A percentile compares a stretch with the other conserved stretches of the same genome.
Conservation (phyloP, 2,113 vertebrate species). For the Eurypyga helias region DNA sequence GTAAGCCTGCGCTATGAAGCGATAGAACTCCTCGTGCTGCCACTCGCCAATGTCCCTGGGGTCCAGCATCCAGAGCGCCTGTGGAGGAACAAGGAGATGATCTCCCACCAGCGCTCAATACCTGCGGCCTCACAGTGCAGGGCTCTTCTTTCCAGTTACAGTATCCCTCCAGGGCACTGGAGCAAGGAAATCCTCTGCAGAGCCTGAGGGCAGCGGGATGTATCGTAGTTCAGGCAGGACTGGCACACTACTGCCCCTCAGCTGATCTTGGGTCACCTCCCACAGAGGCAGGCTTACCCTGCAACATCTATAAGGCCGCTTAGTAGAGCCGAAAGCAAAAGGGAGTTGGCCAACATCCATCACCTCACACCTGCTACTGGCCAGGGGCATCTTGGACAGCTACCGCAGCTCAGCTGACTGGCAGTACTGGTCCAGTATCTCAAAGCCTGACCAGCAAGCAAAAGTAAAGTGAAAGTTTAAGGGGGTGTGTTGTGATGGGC, state of each 20-base stretch:
- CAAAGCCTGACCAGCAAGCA: not conserved
- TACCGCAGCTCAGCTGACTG: not conserved
- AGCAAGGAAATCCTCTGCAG: not conserved
- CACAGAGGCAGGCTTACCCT: not conserved
- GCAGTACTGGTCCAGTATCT: not conserved
- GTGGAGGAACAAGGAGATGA: not conserved
- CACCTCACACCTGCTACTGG: not conserved
- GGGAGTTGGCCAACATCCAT: not conserved
- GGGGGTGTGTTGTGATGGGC: not conserved
- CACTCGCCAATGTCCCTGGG: conserved; percentile 89
- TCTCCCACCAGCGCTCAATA: not conserved
- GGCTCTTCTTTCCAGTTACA: not conserved
- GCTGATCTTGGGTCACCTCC: fast-evolving
- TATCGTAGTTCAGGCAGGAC: not conserved
- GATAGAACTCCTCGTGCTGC: conserved; percentile 97
- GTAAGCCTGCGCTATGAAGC: conserved; percentile 86
- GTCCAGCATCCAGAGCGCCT: conserved; percentile 98
- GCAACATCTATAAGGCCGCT: not conserved
- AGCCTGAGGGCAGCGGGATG: not conserved
- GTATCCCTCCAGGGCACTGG: not conserved
- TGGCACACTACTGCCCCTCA: not conserved
- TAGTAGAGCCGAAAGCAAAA: not conserved
- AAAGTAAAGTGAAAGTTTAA: not conserved
- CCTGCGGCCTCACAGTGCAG: not conserved
- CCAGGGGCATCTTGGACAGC: not conserved